Evolutionary conservation across 23 tunicate genomes (phyloP).

Genomic region (Styela clava): DNA sequence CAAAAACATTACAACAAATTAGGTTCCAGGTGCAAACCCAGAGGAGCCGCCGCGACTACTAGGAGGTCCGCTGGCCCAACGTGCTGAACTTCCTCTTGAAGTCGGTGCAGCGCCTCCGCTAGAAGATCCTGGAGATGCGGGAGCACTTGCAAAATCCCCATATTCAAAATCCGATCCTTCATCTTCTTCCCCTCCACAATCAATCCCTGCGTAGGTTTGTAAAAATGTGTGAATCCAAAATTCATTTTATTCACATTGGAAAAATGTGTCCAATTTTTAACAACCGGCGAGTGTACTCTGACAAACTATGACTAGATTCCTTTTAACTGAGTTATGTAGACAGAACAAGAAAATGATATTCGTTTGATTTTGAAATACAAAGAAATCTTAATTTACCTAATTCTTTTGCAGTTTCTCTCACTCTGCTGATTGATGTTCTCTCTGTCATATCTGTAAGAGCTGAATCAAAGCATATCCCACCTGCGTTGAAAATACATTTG

Average conservation of each 20-base stretch:
- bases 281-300: no score
- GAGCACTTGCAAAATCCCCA: neutral
- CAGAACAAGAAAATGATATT: no score
- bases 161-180: neutral
- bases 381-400: neutral
- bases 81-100: neutral
- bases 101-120: neutral
- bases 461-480: constrained; percentile 44
- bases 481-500: constrained; percentile 40
- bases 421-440: neutral
- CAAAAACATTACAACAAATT: neutral
- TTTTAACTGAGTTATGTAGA: no score
- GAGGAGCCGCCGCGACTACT: neutral
- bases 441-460: neutral
- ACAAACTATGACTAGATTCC: no score
- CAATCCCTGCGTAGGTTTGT: no score
- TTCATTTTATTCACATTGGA: no score
- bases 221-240: no score
- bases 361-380: no score
- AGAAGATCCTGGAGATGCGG: neutral
- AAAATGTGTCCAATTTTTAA: no score
- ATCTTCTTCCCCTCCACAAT: neutral
- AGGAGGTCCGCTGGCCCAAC: neutral
- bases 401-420: neutral
- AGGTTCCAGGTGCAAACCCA: neutral